Percentiles rank a stretch among this genome's conserved stretches.
phyloP scores from a whole-genome alignment of 2,888 invertebrate species.

The Crossocerus cetratus region DNA sequence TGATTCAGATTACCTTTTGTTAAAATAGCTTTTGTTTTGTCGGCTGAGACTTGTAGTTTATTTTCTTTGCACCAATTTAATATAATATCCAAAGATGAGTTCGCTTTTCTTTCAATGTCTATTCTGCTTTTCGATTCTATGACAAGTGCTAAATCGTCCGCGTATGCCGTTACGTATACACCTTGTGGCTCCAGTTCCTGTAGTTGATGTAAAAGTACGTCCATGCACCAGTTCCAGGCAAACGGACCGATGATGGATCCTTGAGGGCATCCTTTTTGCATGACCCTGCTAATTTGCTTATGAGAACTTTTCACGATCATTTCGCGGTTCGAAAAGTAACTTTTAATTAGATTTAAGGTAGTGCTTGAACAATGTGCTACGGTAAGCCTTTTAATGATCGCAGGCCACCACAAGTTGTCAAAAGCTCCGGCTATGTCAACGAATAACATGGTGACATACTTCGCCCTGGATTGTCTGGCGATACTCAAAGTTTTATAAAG shows the following conservation, averaged over 20 bases:
- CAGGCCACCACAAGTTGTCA: constrained; percentile 20
- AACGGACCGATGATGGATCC: constrained; percentile 2
- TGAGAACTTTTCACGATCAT: not conserved
- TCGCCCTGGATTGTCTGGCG: not conserved
- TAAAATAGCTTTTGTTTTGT: not conserved
- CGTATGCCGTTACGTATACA: not conserved
- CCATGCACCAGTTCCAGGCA: constrained; percentile 1
- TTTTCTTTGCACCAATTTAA: not conserved
- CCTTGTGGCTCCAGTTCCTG: too few relatives aligned
- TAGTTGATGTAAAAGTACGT: not conserved
- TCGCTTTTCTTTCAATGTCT: not conserved
- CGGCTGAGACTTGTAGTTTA: not conserved
- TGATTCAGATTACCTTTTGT: not conserved
- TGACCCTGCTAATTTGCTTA: not conserved
- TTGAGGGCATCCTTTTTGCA: constrained; percentile 4
- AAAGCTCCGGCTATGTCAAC: constrained; percentile 14
- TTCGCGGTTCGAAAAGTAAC: not conserved
- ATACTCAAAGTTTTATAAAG: not conserved
- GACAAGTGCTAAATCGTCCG: not conserved
- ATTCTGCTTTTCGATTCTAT: not conserved
- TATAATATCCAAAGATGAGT: not conserved
- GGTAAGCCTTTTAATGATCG: not conserved
- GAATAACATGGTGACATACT: not conserved
- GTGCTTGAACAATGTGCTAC: not conserved
- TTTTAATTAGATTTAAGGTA: not conserved